Base-by-base conservation (phyloP, 1,140 invertebrate species). In the Drosophila arawakana region DNA sequence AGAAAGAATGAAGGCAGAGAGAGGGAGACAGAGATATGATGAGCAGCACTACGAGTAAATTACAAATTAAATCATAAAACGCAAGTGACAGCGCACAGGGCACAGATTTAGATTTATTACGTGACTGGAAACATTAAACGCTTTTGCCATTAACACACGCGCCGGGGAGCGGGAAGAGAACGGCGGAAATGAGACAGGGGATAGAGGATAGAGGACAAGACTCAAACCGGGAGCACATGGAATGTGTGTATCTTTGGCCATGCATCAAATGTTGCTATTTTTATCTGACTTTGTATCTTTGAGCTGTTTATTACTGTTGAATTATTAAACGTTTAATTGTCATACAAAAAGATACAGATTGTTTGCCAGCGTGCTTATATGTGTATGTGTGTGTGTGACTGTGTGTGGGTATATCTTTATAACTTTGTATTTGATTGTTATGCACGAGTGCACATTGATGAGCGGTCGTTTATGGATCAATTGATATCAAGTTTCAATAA, bases 61-160 rank as follows among this genome's bases (percentile, higher is more conserved):
- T 89, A 89, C 84, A 89, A 89, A 89, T 89, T 89, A 89, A 89
- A 89, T 89, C 84, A 89, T 89, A 89, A 89, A 89, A 90, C 84
- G 84, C 85, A 89, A 89, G 84, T 89, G 84, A 89, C 84, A 89
- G 84, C 75, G 84, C 76, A 67, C 85, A 90, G 84, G 73, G 85
- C 78, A 89, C 80, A 89, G 84, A 89, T 89, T 89, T 89, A 88
- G 84, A 89, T 89, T 89, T 89, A 89, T 89, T 89, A 89, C 84
- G 84, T 89, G 84, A 89, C 84, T 86, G 89, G 84, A 89, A 89
- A 89, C 81, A 89, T 90, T 89, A 89, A 89, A 90, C 84, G 84
- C 60, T 72, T 70, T 80, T 68, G 84, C 85, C 84, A 88, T 88
- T 88, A 88, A 88, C 77, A 88, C 83, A 88, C 84, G 84, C 85